These are phyloP conservation scores for Cistogaster globosa DNA, from an alignment of 2,888 invertebrate species.

Conservation along the genomic window DNA sequence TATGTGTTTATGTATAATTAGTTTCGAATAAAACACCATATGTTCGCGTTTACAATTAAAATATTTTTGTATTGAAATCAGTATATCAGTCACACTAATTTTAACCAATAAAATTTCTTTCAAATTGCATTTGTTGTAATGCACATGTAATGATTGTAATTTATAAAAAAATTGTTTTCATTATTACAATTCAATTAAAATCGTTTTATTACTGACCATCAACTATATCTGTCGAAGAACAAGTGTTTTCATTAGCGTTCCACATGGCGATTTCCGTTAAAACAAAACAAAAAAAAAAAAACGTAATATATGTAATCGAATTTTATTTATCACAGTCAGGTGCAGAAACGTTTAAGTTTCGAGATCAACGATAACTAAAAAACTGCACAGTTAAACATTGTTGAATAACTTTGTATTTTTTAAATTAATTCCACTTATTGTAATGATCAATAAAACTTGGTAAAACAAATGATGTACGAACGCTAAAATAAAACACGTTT, in stretches of 20 bases:
- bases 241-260: slow-evolving; percentile 31
- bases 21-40: too few species aligned
- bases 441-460: background rate
- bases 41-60: too few species aligned
- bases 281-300: background rate
- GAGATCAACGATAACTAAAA: slow-evolving; percentile 49
- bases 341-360: slow-evolving; percentile 40
- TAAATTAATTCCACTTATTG: slow-evolving; percentile 22
- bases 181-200: too few species aligned
- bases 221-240: slow-evolving; percentile 44
- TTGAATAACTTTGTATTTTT: slow-evolving; percentile 27
- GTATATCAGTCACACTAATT: too few species aligned
- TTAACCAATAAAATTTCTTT: background rate
- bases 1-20: too few species aligned
- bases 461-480: slow-evolving; percentile 1
- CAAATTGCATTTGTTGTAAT: background rate
- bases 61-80: too few species aligned
- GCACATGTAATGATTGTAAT: background rate
- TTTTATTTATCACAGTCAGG: background rate
- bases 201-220: slow-evolving; percentile 58
- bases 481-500: background rate
- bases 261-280: slow-evolving; percentile 49
- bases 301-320: background rate
- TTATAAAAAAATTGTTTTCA: background rate
- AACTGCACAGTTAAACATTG: slow-evolving; percentile 6